Evolutionary conservation across 2,888 invertebrate species (phyloP).

Genomic region (Cheilosia vernalis): DNA sequence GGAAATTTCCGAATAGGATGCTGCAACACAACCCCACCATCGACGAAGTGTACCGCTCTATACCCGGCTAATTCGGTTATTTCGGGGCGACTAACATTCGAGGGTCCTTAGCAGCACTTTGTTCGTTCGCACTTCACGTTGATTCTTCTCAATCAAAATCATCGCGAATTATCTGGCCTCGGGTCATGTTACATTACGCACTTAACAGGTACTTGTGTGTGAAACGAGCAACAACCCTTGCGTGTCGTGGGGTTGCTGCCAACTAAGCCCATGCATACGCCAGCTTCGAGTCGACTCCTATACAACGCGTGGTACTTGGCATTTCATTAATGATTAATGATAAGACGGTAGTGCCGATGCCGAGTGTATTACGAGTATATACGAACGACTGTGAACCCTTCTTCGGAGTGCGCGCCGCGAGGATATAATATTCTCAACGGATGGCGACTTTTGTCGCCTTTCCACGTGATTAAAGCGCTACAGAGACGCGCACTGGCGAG

Average conservation of each 20-base stretch:
- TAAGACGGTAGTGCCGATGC: constrained; percentile 42
- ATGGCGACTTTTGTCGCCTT: constrained; percentile 82
- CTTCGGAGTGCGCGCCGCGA: constrained; percentile 54
- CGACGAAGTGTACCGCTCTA: neutral
- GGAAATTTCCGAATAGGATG: constrained; percentile 49
- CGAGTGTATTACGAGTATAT: constrained; percentile 5
- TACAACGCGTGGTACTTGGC: constrained; percentile 26
- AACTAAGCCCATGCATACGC: constrained; percentile 58
- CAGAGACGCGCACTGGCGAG: constrained; percentile 50
- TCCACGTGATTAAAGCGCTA: constrained; percentile 81
- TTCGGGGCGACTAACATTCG: constrained; percentile 53
- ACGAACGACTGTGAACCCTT: constrained; percentile 51
- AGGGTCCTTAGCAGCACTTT: constrained; percentile 58
- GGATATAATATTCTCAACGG: constrained; percentile 47
- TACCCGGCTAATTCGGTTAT: constrained; percentile 67
- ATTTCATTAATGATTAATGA: constrained; percentile 75
- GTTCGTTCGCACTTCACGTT: constrained; percentile 60
- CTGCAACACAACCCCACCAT: neutral
- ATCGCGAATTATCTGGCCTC: constrained; percentile 75
- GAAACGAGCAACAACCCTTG: constrained; percentile 68
- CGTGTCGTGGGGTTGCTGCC: neutral
- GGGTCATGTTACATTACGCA: constrained; percentile 74
- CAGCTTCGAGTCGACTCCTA: constrained; percentile 15
- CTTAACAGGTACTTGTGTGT: constrained; percentile 75
- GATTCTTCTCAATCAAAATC: constrained; percentile 73